Evolutionary conservation across 2,888 invertebrate species (phyloP), one percentile per base, ranked within the genome.

Genomic region (Cheilosia variabilis): DNA sequence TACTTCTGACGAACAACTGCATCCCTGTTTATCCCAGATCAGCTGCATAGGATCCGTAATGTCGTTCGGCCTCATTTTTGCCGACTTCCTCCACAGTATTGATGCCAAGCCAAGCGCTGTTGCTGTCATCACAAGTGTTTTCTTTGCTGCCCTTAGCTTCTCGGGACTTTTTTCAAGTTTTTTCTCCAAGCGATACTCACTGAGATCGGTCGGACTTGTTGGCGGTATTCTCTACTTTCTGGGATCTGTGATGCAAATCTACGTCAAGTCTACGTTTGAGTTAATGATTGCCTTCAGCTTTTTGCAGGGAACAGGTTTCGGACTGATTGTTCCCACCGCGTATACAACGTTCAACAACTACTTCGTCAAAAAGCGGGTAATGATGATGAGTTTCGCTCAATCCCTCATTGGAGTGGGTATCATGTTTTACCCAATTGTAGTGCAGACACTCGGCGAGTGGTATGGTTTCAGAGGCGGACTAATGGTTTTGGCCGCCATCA

Each of bases 361-460:
- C 89, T 96, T 96, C 89, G 94, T 95, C 0, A 94, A 94, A 88
- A 95, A 94, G 89, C 93, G 96, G 5, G 95, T 95, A 0, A 93
- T 95, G 68, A 95, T 96, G 93, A 96, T 96, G 95, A 95, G 95
- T 75, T 93, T 95, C 13, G 94, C 95, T n/a, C 96, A 96, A 90
- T 94, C 95, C 0, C 91, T 95, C 87, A 95, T 96, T 88, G 95
- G 95, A 9, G 90, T 95, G 52, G 95, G 95, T 0, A 94, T 94
- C 7, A 96, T 96, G 89, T 93, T 94, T 0, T 95, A 95, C 89
- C 96, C 96, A 0, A 93, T 94, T 73, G 89, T 94, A 2, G 94
- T 95, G 50, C 95, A 95, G 50, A 93, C 93, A 75, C 92, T 95
- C 9, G 91, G 96, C 88, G 92, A 93, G 0, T 92, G 92, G 84